phyloP scores from a whole-genome alignment of 2,888 invertebrate species.

The Loripinus fragilis region DNA sequence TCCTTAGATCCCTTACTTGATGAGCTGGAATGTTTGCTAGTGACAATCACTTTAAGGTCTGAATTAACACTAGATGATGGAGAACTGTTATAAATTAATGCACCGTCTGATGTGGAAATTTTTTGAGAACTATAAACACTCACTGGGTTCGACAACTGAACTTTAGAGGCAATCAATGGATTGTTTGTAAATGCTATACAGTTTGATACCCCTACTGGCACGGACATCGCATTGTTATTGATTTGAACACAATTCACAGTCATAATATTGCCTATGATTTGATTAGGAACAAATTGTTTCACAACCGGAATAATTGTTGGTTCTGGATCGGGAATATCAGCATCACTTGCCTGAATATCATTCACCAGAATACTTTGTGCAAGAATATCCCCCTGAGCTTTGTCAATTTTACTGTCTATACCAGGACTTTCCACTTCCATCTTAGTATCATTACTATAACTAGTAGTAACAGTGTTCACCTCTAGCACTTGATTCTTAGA shows the following conservation, averaged over 20 bases:
- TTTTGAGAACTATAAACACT: conserved; percentile 67
- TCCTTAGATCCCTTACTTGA: conserved; percentile 45
- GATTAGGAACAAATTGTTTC: conserved; percentile 56
- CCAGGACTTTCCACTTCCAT: conserved; percentile 30
- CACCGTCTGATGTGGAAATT: conserved; percentile 70
- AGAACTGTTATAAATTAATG: conserved; percentile 75
- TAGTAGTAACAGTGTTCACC: conserved; percentile 3
- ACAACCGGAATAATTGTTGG: conserved; percentile 53
- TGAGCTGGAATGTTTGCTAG: conserved; percentile 73
- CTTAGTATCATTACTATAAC: neutral
- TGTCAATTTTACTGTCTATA: conserved; percentile 38
- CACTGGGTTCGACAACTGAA: conserved; percentile 47
- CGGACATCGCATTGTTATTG: conserved; percentile 48
- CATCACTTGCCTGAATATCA: conserved; percentile 56
- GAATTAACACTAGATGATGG: conserved; percentile 64
- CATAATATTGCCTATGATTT: conserved; percentile 58
- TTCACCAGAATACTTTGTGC: conserved; percentile 56
- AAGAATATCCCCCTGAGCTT: conserved; percentile 47
- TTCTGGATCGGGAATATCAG: conserved; percentile 54
- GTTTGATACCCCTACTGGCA: conserved; percentile 34
- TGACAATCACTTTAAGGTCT: conserved; percentile 47
- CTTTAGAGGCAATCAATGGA: conserved; percentile 53
- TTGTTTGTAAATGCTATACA: conserved; percentile 53
- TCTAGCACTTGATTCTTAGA: conserved; percentile 38
- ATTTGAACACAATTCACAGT: conserved; percentile 50